phyloP scores from a whole-genome alignment of 2,797 vertebrate genomes.

The Halcyon leucocephala region DNA sequence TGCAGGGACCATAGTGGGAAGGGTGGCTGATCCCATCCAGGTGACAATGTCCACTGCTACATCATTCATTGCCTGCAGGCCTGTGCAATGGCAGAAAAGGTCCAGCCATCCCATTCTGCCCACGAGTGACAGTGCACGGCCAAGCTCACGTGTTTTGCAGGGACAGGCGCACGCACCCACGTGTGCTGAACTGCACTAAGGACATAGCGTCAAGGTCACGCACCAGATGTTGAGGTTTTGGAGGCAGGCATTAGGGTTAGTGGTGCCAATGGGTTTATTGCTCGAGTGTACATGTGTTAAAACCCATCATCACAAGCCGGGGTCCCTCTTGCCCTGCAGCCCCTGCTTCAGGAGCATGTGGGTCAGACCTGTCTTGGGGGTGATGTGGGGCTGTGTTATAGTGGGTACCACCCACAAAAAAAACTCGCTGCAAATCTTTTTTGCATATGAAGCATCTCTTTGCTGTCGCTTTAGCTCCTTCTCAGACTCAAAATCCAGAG shows the following conservation, averaged over 20 bases:
- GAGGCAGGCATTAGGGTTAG: not conserved
- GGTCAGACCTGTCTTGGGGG: not conserved
- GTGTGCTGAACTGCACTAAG: not conserved
- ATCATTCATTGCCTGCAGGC: not conserved
- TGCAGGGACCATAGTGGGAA: not conserved
- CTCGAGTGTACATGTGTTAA: not conserved
- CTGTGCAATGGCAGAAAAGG: not conserved
- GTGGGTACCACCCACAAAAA: not conserved
- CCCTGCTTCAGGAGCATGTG: not conserved
- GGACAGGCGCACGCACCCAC: not conserved
- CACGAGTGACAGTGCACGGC: not conserved
- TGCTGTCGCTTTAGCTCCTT: not conserved
- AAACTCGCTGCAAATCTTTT: not conserved
- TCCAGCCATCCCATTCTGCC: not conserved
- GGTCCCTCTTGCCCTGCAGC: not conserved
- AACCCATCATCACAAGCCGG: not conserved
- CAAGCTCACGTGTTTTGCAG: not conserved
- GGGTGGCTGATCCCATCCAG: not conserved
- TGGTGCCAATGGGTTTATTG: not conserved
- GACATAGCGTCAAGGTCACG: accelerated
- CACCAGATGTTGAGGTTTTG: not conserved
- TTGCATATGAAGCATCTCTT: not conserved
- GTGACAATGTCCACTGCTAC: not conserved
- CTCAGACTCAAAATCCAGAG: not conserved
- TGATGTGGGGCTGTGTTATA: not conserved